Evolutionary conservation across 2,888 invertebrate genomes (phyloP).

Genomic region (Automeris io): DNA sequence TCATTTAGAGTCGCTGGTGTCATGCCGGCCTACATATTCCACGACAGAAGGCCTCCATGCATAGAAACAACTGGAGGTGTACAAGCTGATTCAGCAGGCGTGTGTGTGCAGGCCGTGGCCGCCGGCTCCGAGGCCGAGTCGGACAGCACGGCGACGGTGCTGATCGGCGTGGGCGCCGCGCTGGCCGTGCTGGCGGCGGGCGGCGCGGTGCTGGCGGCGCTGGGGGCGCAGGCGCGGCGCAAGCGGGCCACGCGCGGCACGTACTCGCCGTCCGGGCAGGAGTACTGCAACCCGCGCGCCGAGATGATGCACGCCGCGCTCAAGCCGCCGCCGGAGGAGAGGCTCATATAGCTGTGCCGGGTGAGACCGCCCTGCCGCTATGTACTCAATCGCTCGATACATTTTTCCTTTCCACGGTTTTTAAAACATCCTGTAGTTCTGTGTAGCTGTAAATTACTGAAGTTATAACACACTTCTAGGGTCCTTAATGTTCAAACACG

Average conservation of each 20-base stretch:
- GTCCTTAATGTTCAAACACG: no score
- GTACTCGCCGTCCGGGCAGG: slow-evolving; percentile 98
- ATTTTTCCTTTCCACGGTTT: no score
- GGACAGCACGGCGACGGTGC: slow-evolving; percentile 26
- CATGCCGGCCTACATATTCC: no score
- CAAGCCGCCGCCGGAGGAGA: slow-evolving; percentile 97
- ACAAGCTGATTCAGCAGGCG: slow-evolving; percentile 74
- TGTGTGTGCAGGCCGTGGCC: slow-evolving; percentile 4
- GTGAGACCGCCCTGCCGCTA: no score
- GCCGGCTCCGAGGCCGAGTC: not conserved
- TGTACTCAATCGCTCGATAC: no score
- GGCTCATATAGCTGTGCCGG: slow-evolving; percentile 87
- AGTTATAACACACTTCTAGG: no score
- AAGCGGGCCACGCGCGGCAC: slow-evolving; percentile 97
- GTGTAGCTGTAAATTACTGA: no score
- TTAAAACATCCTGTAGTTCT: no score
- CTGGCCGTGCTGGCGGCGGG: slow-evolving; percentile 71
- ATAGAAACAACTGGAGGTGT: no score
- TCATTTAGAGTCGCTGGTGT: no score
- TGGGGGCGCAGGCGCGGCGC: slow-evolving; percentile 92
- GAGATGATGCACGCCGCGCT: slow-evolving; percentile 94
- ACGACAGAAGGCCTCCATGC: no score
- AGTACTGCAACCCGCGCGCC: slow-evolving; percentile 96
- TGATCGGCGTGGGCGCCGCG: slow-evolving; percentile 43
- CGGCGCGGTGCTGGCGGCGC: slow-evolving; percentile 83